Base-by-base conservation (phyloP, 2,113 vertebrate genomes). In the Solenodon paradoxus region DNA sequence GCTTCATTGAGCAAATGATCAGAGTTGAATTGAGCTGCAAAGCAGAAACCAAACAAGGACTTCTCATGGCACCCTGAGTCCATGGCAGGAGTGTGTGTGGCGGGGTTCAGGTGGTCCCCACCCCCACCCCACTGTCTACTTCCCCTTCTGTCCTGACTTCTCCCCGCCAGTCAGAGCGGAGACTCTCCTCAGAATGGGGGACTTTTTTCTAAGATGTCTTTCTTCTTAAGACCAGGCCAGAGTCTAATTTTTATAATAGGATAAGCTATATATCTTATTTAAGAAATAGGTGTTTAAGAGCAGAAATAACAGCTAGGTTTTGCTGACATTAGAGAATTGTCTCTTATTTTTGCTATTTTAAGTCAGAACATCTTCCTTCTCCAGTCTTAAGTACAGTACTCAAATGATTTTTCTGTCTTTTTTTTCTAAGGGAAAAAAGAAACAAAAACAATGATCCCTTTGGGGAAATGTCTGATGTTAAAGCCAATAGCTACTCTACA, bases 381-480 rank as follows among this genome's bases (percentile, higher is more conserved):
- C 49, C 22, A 82, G 68, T 77, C 35, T 87, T 72, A 87, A 90
- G 53, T 74, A 83, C 28, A 53, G 17, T 74, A 64, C 61, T 90
- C 95, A 69, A 53, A 79, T 81, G 42, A 61, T 38, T 91, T 78
- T 38, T 78, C 49, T 45, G n/a, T 40, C 90, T 91, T 32, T 53
- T 82, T 86, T 51, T 71, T 11, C 38, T 82, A 32, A 68, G 20
- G 61, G 1, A 13, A 83, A 90, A 89, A 93, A 79, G 24, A 88
- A 95, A 49, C 24, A 20, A 55, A 92, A 88, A 74, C 82, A 88
- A 68, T 86, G 72, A 84, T 61, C 28, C 45, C 88, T 93, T 86
- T 28, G 89, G 88, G 66, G 90, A 93, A 94, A 75, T 57, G 49
- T 53, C 82, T 82, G 72, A 9, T 78, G 71, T 90, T 86, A 72